Conservation (phyloP, 2,113 vertebrate species). For the Entomyzon cyanotis region DNA sequence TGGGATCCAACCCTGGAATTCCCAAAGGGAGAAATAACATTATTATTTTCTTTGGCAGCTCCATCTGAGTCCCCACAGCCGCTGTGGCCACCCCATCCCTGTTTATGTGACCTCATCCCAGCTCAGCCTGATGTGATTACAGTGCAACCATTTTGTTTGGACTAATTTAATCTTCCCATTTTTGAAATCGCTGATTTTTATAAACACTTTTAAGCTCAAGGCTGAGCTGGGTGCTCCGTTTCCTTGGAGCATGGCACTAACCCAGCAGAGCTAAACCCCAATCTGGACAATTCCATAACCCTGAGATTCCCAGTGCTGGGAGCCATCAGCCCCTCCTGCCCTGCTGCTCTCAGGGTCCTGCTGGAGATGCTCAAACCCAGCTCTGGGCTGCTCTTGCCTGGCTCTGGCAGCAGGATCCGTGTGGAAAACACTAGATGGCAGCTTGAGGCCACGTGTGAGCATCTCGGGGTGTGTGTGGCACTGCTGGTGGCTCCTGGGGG, state of each 20-base stretch:
- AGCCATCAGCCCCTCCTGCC: neutral
- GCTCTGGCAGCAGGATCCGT: neutral
- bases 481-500: accelerated
- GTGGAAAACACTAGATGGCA: constrained; percentile 55
- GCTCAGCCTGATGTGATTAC: accelerated
- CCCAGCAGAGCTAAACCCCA: neutral
- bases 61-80: neutral
- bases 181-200: neutral
- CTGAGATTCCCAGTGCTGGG: neutral
- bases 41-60: neutral
- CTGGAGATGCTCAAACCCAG: neutral
- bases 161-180: neutral
- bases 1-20: neutral
- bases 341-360: accelerated
- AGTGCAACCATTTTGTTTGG: neutral
- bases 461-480: neutral
- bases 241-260: neutral
- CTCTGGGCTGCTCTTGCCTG: accelerated
- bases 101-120: neutral
- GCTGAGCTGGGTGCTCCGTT: neutral
- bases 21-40: neutral
- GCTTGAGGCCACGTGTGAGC: neutral
- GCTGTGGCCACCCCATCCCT: neutral
- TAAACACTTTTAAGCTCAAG: neutral
- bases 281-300: neutral